Percentiles rank a stretch among this genome's conserved stretches.
Evolutionary conservation across 1,140 invertebrate species (phyloP).

Genomic region (Hycleus phaleratus): DNA sequence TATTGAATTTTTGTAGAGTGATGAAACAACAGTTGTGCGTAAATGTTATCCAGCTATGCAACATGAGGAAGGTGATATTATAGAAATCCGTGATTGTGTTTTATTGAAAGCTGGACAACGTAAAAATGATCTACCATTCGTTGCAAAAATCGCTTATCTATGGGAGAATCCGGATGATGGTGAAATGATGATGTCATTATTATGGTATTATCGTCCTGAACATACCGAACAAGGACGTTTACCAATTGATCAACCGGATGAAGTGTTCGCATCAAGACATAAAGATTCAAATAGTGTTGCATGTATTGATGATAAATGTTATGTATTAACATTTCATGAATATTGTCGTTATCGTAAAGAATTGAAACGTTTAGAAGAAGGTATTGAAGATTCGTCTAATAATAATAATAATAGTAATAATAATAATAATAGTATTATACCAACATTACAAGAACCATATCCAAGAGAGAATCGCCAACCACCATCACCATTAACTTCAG

Average conservation of each 20-base stretch:
- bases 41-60: constrained; percentile 84
- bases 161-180: constrained; percentile 93
- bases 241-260: constrained; percentile 71
- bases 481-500: constrained; percentile 57
- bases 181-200: constrained; percentile 93
- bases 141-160: constrained; percentile 86
- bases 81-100: constrained; percentile 82
- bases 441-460: constrained; percentile 47
- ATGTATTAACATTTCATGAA: constrained; percentile 93
- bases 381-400: constrained; percentile 43
- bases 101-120: constrained; percentile 72
- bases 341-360: constrained; percentile 83
- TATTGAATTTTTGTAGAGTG: constrained; percentile 58
- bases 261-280: constrained; percentile 93
- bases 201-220: constrained; percentile 97
- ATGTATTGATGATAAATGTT: constrained; percentile 97
- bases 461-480: constrained; percentile 51
- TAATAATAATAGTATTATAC: constrained; percentile 15
- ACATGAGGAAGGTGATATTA: constrained; percentile 72
- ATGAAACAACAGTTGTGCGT: constrained; percentile 61
- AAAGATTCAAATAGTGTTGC: constrained; percentile 91
- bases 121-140: constrained; percentile 84
- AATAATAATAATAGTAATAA: too few relatives aligned
- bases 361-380: constrained; percentile 53
- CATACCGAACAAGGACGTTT: constrained; percentile 85